phyloP scores from a whole-genome alignment of 2,797 vertebrate genomes.

The Petrocephalus schoutedeni region DNA sequence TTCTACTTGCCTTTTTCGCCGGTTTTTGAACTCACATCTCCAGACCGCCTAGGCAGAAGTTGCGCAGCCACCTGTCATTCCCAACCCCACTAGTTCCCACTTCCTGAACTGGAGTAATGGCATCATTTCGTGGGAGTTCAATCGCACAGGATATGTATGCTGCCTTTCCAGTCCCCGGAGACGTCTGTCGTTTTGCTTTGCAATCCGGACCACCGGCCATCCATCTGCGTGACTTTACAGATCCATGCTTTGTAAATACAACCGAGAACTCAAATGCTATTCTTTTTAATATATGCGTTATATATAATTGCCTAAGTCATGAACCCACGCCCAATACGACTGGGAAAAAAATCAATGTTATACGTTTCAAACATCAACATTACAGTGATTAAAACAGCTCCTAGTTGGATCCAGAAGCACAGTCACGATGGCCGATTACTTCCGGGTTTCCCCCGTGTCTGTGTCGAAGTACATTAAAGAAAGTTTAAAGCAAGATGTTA shows the following conservation, averaged over 20 bases:
- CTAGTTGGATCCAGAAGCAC: not conserved
- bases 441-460: not conserved
- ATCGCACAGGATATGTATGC: not conserved
- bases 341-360: not conserved
- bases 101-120: not conserved
- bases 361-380: not conserved
- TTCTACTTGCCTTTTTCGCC: not conserved
- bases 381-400: not conserved
- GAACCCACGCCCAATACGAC: not conserved
- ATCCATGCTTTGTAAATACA: not conserved
- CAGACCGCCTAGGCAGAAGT: not conserved
- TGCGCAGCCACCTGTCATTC: not conserved
- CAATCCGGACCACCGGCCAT: not conserved
- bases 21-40: not conserved
- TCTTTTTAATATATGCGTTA: not conserved
- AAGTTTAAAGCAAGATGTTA: not conserved
- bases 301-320: not conserved
- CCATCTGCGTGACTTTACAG: not conserved
- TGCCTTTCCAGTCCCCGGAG: not conserved
- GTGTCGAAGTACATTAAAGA: not conserved
- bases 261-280: not conserved
- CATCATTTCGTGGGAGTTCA: not conserved
- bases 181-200: not conserved
- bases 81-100: not conserved
- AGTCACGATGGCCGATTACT: not conserved